Evolutionary conservation across 1,140 invertebrate genomes (phyloP).

Genomic region (Nixonia krombeini): DNA sequence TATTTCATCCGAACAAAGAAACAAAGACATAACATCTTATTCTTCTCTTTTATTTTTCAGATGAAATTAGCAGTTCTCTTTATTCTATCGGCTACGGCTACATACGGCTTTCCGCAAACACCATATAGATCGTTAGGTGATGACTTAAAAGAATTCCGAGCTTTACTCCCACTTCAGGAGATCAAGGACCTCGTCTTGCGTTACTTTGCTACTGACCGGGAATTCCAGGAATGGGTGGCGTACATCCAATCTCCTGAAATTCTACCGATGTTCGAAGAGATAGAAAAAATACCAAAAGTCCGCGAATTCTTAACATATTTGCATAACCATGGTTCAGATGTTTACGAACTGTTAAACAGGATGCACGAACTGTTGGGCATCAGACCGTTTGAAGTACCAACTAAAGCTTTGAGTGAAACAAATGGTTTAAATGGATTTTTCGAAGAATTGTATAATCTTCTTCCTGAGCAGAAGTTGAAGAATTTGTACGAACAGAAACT

Average conservation of each 20-base stretch:
- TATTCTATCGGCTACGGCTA: too few relatives aligned
- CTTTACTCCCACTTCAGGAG: constrained; percentile 22
- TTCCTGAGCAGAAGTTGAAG: constrained; percentile 44
- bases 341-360: constrained; percentile 32
- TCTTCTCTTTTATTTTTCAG: too few relatives aligned
- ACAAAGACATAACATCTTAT: too few relatives aligned
- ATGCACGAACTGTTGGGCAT: constrained; percentile 39
- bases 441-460: constrained; percentile 28
- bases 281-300: constrained; percentile 35
- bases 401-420: too few relatives aligned
- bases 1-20: too few relatives aligned
- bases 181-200: constrained; percentile 31
- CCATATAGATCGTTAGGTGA: too few relatives aligned
- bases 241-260: constrained; percentile 40
- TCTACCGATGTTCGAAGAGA: constrained; percentile 14
- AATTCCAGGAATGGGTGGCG: constrained; percentile 33
- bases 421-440: constrained; percentile 2
- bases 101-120: too few relatives aligned
- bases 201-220: constrained; percentile 37
- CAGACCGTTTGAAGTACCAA: too few relatives aligned
- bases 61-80: too few relatives aligned
- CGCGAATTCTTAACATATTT: constrained; percentile 29
- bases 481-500: constrained; percentile 47
- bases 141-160: constrained; percentile 28
- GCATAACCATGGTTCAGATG: constrained; percentile 14